These are phyloP conservation scores for Chamaea fasciata DNA, from an alignment of 2,113 vertebrate species.

Conservation along the genomic window DNA sequence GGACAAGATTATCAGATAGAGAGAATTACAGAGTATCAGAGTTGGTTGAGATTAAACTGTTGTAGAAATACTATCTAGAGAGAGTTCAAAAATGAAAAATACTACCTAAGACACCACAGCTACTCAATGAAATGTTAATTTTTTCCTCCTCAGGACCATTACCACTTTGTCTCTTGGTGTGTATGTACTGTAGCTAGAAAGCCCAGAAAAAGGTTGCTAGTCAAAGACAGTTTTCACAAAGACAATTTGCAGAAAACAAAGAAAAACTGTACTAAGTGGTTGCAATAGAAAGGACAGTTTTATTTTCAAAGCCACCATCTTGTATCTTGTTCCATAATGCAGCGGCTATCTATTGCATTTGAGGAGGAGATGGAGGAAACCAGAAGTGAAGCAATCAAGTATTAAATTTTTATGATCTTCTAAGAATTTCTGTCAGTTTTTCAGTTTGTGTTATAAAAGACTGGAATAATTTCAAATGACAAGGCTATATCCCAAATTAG, in stretches of 20 bases:
- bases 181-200: background rate
- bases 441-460: background rate
- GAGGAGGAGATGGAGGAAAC: background rate
- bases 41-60: background rate
- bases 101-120: background rate
- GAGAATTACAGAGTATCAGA: background rate
- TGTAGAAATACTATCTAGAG: background rate
- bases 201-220: background rate
- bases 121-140: background rate
- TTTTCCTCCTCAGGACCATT: background rate
- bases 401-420: background rate
- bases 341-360: background rate
- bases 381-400: background rate
- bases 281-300: background rate
- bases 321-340: background rate
- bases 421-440: background rate
- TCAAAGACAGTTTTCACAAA: background rate
- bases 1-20: background rate
- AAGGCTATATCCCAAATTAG: background rate
- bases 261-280: background rate
- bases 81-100: background rate
- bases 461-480: background rate
- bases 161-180: background rate
- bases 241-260: background rate
- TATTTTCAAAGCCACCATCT: background rate